Evolutionary conservation across 1,140 invertebrate genomes (phyloP).

Genomic region (Diorhabda carinulata): DNA sequence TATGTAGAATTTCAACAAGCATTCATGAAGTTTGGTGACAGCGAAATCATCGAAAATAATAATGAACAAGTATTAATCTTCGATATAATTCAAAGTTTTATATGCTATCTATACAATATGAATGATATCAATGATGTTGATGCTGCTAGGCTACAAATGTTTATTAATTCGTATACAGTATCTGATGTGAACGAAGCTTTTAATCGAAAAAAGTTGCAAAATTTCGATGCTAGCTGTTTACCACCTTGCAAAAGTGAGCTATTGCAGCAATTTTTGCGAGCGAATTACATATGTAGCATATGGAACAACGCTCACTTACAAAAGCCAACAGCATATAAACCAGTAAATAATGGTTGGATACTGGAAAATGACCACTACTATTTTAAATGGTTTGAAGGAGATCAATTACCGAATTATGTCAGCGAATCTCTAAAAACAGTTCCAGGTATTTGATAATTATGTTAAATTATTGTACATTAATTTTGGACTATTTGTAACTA

Average conservation of each 20-base stretch:
- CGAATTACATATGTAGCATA: conserved; percentile 36
- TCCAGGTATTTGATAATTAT: conserved; percentile 17
- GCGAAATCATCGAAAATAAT: conserved; percentile 22
- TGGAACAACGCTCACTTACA: conserved; percentile 35
- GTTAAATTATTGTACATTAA: neutral
- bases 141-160: too few relatives aligned
- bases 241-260: conserved; percentile 40
- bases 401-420: conserved; percentile 21
- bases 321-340: conserved; percentile 15
- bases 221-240: conserved; percentile 31
- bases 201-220: conserved; percentile 28
- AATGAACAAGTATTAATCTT: conserved; percentile 25
- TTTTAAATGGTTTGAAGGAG: conserved; percentile 29
- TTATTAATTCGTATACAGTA: conserved; percentile 24
- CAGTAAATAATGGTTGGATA: conserved; percentile 25
- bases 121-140: too few relatives aligned
- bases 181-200: conserved; percentile 31
- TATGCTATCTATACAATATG: too few relatives aligned
- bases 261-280: conserved; percentile 38
- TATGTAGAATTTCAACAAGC: conserved; percentile 18
- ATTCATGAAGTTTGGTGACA: neutral
- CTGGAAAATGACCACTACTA: conserved; percentile 25
- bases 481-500: conserved; percentile 5
- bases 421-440: conserved; percentile 19
- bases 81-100: conserved; percentile 16